phyloP scores from a whole-genome alignment of 2,113 vertebrate genomes.

The Leiothrix lutea region DNA sequence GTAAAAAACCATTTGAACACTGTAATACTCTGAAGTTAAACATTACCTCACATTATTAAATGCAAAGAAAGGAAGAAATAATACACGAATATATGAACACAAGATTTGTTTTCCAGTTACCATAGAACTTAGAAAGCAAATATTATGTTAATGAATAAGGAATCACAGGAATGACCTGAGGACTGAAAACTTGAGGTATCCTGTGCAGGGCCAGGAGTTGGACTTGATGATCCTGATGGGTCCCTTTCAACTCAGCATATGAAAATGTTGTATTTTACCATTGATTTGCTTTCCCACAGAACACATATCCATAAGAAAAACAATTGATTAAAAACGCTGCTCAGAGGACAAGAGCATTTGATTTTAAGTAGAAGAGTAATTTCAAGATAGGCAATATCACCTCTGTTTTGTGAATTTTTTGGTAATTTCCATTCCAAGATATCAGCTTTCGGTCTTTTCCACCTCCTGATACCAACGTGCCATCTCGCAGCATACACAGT shows the following conservation, averaged over 20 bases:
- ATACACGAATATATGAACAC: neutral
- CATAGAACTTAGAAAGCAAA: neutral
- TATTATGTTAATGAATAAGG: neutral
- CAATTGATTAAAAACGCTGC: accelerated
- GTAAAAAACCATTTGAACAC: neutral
- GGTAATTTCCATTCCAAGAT: slow-evolving; percentile 93
- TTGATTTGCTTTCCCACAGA: neutral
- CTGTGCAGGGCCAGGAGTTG: neutral
- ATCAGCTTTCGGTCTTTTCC: slow-evolving; percentile 92
- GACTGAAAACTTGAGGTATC: neutral
- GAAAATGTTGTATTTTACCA: neutral
- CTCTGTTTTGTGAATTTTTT: slow-evolving; percentile 90
- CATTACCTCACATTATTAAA: neutral
- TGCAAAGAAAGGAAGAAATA: neutral
- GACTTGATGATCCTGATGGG: accelerated
- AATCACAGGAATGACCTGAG: neutral
- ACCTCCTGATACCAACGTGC: slow-evolving; percentile 90
- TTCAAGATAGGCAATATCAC: slow-evolving; percentile 59
- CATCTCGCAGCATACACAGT: slow-evolving; percentile 93
- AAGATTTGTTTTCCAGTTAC: neutral
- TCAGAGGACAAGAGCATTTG: neutral
- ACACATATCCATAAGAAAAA: neutral
- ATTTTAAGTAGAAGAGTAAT: neutral
- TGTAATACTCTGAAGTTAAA: neutral
- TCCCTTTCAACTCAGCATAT: neutral